Evolutionary conservation across 2,113 vertebrate species (phyloP), one percentile per base, ranked within the genome.

Genomic region (Marmota flaviventris): DNA sequence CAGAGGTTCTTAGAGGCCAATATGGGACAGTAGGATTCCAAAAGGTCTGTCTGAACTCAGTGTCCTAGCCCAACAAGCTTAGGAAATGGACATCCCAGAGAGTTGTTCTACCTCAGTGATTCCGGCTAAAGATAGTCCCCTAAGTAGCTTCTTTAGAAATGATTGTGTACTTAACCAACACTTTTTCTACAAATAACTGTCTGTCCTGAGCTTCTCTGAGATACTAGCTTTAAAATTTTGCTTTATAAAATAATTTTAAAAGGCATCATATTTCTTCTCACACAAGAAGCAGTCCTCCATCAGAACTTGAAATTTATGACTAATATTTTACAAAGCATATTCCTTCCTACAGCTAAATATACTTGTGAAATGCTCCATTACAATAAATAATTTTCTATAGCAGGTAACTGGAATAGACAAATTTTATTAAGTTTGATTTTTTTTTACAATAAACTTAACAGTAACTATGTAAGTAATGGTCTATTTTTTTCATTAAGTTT

Each of bases 351-450:
- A 90, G 25, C n/a, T 86, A 61, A 82, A 75, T 42, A 32, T 24
- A 39, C 73, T 32, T 89, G 75, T 69, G 32, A 89, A 67, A 69
- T 58, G 48, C 7, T 29, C 29, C 56, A 56, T 67, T 56, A 77
- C 16, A 45, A n/a, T 77, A 91, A 82, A 91, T 72, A 84, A 63
- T 75, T 95, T 82, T 82, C 79, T 65, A n/a, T 84, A 82, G 82
- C 94, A 77, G 65, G 78, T 85, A 91, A 82, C 22, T 85, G 25
- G 2, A 93, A 13, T 78, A 87, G 39, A 86, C 12, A 34, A 48
- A 87, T 72, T 90, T 81, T 22, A 76, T 56, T 65, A 87, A 3
- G 1, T 20, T 77, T 85, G 7, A 69, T 4, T 83, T 82, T 85
- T 42, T 91, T 73, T 24, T 90, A 32, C 5, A 65, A 75, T 85